These are phyloP conservation scores for Drosophila pruinosa DNA, from an alignment of 1,140 invertebrate genomes.

Conservation along the genomic window DNA sequence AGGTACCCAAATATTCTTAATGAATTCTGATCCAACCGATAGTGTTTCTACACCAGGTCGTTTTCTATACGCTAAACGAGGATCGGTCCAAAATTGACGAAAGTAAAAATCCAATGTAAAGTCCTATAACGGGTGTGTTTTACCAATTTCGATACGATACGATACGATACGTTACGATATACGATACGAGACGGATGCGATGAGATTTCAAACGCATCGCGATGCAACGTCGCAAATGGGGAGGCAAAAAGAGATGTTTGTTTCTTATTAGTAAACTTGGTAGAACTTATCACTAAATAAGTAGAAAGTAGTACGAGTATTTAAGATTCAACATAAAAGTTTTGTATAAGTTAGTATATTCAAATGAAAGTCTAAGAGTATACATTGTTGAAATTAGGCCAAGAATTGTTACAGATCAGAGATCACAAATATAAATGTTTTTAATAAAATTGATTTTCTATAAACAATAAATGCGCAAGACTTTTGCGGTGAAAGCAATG, in stretches of 20 bases:
- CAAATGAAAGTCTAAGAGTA: constrained; percentile 29
- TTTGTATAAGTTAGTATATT: constrained; percentile 15
- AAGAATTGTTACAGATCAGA: constrained; percentile 5
- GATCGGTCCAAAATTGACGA: constrained; percentile 98
- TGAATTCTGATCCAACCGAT: constrained; percentile 96
- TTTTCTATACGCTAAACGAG: constrained; percentile 94
- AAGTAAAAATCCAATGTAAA: constrained; percentile 99
- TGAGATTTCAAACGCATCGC: constrained; percentile 14
- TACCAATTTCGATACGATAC: constrained; percentile 20
- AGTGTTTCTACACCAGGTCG: constrained; percentile 93
- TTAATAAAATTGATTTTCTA: background rate
- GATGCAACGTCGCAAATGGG: constrained; percentile 5
- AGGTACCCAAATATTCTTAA: constrained; percentile 99
- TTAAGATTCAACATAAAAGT: constrained; percentile 6
- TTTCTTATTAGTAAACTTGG: constrained; percentile 49
- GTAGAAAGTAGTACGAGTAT: background rate
- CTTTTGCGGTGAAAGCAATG: constrained; percentile 10
- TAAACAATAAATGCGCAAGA: constrained; percentile 25
- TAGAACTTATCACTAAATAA: constrained; percentile 24
- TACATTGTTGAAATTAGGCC: constrained; percentile 15
- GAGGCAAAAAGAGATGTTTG: constrained; percentile 52
- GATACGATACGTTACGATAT: constrained; percentile 18
- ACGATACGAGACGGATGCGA: constrained; percentile 13
- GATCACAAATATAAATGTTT: background rate
- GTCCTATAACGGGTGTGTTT: constrained; percentile 87